Conservation (phyloP, 2,113 vertebrate genomes). For the Anguilla japonica region DNA sequence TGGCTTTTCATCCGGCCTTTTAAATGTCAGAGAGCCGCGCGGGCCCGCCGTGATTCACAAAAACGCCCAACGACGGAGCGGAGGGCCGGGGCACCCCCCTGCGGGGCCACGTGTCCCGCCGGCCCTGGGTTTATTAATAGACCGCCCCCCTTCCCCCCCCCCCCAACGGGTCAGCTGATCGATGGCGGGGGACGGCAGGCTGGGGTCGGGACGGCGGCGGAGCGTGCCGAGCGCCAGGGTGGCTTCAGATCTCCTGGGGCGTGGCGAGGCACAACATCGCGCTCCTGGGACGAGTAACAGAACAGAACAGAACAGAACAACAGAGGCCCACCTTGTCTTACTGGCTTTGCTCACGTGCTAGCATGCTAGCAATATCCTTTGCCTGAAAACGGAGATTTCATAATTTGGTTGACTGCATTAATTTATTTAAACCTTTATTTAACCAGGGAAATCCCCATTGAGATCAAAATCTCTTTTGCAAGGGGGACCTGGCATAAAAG, state of each 20-base stretch:
- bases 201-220: slow-evolving; percentile 32
- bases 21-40: slow-evolving; percentile 59
- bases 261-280: neutral
- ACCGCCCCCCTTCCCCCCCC: neutral
- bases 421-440: too few species aligned
- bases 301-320: neutral
- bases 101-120: slow-evolving; percentile 28
- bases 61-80: neutral
- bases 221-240: neutral
- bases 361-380: too few species aligned
- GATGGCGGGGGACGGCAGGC: slow-evolving; percentile 32
- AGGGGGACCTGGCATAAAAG: too few species aligned
- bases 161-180: slow-evolving; percentile 42
- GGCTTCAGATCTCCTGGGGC: neutral
- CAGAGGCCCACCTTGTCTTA: too few species aligned
- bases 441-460: too few species aligned
- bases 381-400: too few species aligned
- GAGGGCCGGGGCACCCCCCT: slow-evolving; percentile 4
- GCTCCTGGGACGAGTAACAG: neutral
- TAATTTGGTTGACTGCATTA: too few species aligned
- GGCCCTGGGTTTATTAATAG: slow-evolving; percentile 48
- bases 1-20: slow-evolving; percentile 57
- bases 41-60: slow-evolving; percentile 48
- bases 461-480: too few species aligned
- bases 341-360: too few species aligned